Evolutionary conservation across 2,113 vertebrate genomes (phyloP).

Genomic region (Triplophysa tibetana): DNA sequence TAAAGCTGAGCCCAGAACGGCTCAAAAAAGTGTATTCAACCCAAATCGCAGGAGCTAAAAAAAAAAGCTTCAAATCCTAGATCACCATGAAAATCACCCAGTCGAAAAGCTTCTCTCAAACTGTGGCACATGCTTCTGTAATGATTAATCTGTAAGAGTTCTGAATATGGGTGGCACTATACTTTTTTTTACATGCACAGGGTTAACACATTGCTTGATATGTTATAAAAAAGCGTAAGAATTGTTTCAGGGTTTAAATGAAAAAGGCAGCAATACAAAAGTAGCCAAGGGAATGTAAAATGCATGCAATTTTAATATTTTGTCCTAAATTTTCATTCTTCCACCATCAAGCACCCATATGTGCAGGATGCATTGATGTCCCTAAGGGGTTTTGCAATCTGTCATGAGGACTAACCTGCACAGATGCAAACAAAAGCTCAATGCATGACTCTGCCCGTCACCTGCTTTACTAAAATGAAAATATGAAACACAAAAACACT

Average conservation of each 20-base stretch:
- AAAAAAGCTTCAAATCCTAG: slow-evolving; percentile 23
- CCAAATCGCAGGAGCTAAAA: slow-evolving; percentile 8
- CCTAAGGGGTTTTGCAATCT: slow-evolving; percentile 28
- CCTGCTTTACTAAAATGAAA: neutral
- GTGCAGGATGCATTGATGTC: neutral
- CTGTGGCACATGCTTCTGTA: neutral
- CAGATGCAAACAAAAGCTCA: slow-evolving; percentile 23
- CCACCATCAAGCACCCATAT: slow-evolving; percentile 24
- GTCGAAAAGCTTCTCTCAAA: slow-evolving; percentile 7
- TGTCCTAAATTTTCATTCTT: neutral
- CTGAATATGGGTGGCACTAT: neutral
- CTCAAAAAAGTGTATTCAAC: neutral
- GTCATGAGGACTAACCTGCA: slow-evolving; percentile 12
- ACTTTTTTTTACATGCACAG: neutral
- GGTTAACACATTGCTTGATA: no score
- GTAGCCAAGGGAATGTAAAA: slow-evolving; percentile 21
- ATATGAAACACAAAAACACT: neutral
- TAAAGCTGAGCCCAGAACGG: neutral
- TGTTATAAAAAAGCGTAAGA: neutral
- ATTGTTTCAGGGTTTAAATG: neutral
- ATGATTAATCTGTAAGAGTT: slow-evolving; percentile 13
- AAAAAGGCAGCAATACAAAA: neutral
- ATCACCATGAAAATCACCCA: slow-evolving; percentile 21
- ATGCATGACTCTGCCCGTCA: slow-evolving; percentile 17
- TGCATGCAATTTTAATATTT: slow-evolving; percentile 17